A percentile compares a stretch with the other conserved stretches of the same genome.
phyloP scores from a whole-genome alignment of 2,888 invertebrate genomes.

The Sesia apiformis region DNA sequence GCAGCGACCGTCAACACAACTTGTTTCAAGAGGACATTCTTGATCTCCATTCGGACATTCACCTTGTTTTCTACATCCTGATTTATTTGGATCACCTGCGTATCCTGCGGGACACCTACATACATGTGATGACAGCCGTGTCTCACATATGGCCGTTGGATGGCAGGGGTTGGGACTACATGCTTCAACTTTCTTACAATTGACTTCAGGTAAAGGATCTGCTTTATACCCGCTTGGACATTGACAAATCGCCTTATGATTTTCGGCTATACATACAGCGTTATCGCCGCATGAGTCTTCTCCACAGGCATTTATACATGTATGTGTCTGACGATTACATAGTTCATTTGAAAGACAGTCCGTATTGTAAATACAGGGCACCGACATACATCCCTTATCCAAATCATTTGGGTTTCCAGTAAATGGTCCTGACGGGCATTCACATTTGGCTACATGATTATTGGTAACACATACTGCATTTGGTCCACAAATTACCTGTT shows the following conservation, averaged over 20 bases:
- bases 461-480: conserved; percentile 91
- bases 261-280: conserved; percentile 90
- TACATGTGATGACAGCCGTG: conserved; percentile 78
- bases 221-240: conserved; percentile 89
- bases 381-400: conserved; percentile 82
- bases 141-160: conserved; percentile 84
- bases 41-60: conserved; percentile 81
- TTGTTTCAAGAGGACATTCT: conserved; percentile 84
- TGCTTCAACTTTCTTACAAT: conserved; percentile 81
- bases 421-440: conserved; percentile 90
- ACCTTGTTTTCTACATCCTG: conserved; percentile 86
- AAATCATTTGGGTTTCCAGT: conserved; percentile 89
- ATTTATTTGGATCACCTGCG: conserved; percentile 83
- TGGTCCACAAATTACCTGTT: conserved; percentile 85
- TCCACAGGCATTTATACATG: conserved; percentile 86
- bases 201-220: conserved; percentile 88
- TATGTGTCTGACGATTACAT: conserved; percentile 88
- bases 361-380: conserved; percentile 89
- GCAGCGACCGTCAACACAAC: conserved; percentile 82
- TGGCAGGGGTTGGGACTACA: conserved; percentile 89
- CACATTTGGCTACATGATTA: conserved; percentile 91
- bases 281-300: conserved; percentile 89
- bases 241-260: conserved; percentile 87
- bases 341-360: conserved; percentile 87
- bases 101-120: conserved; percentile 86